phyloP scores from a whole-genome alignment of 2,797 vertebrate species.

The Tamandua tetradactyla region DNA sequence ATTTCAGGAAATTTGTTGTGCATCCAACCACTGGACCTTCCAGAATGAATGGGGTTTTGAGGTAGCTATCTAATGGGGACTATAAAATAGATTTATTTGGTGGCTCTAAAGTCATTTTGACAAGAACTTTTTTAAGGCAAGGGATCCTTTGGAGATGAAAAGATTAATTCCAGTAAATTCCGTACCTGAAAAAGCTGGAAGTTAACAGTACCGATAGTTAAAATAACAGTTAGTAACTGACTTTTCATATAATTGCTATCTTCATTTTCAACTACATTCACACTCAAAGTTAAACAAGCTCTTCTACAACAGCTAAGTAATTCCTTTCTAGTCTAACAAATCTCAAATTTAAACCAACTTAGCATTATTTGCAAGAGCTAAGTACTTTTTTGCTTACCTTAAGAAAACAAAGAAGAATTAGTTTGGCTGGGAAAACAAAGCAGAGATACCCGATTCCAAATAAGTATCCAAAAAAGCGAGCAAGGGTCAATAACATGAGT shows the following conservation, averaged over 20 bases:
- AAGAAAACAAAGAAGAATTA: constrained; percentile 39
- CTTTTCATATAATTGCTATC: constrained; percentile 12
- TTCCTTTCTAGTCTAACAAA: constrained; percentile 53
- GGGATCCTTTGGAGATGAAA: constrained; percentile 39
- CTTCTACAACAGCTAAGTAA: constrained; percentile 58
- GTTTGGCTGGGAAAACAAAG: constrained; percentile 37
- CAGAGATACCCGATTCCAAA: background rate
- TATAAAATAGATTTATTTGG: constrained; percentile 73
- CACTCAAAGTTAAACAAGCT: constrained; percentile 48
- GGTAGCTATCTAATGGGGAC: constrained; percentile 57
- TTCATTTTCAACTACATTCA: constrained; percentile 62
- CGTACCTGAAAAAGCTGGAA: constrained; percentile 50
- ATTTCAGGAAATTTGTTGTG: constrained; percentile 64
- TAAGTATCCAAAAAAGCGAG: background rate
- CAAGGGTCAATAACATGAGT: background rate
- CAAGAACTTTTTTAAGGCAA: constrained; percentile 49
- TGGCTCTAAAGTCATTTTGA: constrained; percentile 64
- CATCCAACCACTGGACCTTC: constrained; percentile 42
- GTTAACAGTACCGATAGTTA: constrained; percentile 52
- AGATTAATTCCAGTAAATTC: constrained; percentile 64
- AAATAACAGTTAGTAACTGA: constrained; percentile 34
- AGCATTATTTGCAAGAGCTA: background rate
- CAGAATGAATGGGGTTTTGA: constrained; percentile 8
- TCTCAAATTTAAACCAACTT: constrained; percentile 41
- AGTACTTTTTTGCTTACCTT: background rate